phyloP scores from a whole-genome alignment of 2,113 vertebrate species.

The Recurvirostra avosetta region DNA sequence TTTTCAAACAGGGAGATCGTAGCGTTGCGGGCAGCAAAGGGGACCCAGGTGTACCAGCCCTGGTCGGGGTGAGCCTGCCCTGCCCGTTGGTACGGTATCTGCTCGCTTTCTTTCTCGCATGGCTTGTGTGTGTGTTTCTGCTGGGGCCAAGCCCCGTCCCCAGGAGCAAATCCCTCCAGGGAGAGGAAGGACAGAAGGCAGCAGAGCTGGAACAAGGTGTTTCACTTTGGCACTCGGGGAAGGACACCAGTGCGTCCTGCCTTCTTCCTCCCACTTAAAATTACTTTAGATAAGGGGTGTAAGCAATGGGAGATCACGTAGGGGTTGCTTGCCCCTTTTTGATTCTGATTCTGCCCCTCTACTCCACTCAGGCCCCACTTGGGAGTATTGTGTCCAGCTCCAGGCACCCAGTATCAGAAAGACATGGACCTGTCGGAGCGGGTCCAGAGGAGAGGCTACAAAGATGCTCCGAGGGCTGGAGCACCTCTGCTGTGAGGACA shows the following conservation, averaged over 20 bases:
- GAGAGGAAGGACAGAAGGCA: neutral
- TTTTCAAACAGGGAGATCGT: slow-evolving; percentile 68
- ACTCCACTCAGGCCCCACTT: neutral
- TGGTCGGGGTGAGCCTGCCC: slow-evolving; percentile 58
- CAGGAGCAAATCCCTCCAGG: neutral
- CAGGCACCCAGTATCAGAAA: neutral
- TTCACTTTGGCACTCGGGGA: neutral
- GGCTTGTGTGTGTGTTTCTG: neutral
- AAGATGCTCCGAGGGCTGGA: neutral
- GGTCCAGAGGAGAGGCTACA: neutral
- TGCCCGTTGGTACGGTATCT: slow-evolving; percentile 83
- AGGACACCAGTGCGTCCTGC: neutral
- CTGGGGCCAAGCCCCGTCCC: neutral
- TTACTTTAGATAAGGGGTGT: neutral
- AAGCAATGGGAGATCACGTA: rapidly evolving
- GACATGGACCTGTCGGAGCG: neutral
- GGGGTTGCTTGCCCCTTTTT: neutral
- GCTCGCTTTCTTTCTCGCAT: slow-evolving; percentile 39
- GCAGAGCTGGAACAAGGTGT: neutral
- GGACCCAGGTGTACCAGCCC: slow-evolving; percentile 68
- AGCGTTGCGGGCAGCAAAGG: slow-evolving; percentile 56
- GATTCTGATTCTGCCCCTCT: neutral
- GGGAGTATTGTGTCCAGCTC: neutral
- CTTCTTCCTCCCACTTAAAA: neutral
- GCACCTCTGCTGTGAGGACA: neutral